These are phyloP conservation scores for Apodemia duryi DNA, from an alignment of 2,888 invertebrate genomes.

Conservation along the genomic window DNA sequence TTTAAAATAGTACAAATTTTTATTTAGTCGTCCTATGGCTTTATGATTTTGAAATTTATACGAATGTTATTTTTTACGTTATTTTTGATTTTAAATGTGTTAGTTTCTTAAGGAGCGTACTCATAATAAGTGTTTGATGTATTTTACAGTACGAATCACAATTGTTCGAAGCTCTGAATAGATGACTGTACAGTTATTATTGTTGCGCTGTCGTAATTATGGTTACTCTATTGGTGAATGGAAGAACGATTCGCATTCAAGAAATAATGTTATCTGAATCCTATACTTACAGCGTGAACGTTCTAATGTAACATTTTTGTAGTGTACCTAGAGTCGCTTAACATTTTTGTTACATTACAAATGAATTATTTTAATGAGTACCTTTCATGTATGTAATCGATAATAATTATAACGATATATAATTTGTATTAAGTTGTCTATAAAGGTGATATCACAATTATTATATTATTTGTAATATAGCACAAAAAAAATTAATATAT, in stretches of 20 bases:
- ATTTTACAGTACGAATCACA: not conserved
- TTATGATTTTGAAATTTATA: constrained; percentile 49
- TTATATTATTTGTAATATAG: constrained; percentile 34
- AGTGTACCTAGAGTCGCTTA: too few species aligned
- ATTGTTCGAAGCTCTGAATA: not conserved
- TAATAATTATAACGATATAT: constrained; percentile 1
- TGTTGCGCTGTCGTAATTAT: not conserved
- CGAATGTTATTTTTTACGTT: constrained; percentile 31
- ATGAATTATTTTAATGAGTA: not conserved
- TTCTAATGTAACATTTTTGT: not conserved
- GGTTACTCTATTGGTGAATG: not conserved
- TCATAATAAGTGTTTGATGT: not conserved
- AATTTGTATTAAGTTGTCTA: constrained; percentile 20
- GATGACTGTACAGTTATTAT: not conserved
- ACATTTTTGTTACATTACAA: not conserved
- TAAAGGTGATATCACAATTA: constrained; percentile 29
- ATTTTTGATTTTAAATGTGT: constrained; percentile 27
- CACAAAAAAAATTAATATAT: constrained; percentile 43
- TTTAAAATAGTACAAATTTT: constrained; percentile 60
- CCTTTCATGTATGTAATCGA: not conserved
- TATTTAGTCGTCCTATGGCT: constrained; percentile 57
- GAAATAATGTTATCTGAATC: not conserved
- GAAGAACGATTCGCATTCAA: not conserved
- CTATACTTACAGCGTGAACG: not conserved
- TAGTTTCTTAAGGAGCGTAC: constrained; percentile 13